Percentiles rank a stretch among this genome's conserved stretches.
These are phyloP conservation scores for Lasius fuliginosus DNA, from an alignment of 2,888 invertebrate species.

Conservation along the genomic window DNA sequence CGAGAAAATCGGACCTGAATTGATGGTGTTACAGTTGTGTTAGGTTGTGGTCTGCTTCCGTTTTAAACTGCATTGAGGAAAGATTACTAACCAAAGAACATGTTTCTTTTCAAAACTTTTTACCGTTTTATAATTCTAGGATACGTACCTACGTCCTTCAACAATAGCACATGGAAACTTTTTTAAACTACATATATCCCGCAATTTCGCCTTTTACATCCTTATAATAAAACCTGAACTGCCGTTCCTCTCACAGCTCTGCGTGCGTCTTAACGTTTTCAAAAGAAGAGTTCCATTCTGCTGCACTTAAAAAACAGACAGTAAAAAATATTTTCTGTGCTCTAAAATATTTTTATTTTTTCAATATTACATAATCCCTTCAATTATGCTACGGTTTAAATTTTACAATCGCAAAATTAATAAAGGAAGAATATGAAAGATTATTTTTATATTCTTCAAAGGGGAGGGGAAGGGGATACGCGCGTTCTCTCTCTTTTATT, in stretches of 20 bases:
- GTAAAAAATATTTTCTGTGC: background rate
- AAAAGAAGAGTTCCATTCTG: background rate
- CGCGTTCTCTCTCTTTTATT: background rate
- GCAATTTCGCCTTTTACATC: background rate
- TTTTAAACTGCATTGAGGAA: slow-evolving; percentile 9
- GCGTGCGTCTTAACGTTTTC: background rate
- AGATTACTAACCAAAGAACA: background rate
- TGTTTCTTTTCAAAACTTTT: background rate
- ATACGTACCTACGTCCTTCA: background rate
- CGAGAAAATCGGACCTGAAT: slow-evolving; percentile 12
- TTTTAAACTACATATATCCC: background rate
- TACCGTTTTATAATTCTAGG: slow-evolving; percentile 11
- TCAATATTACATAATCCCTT: background rate
- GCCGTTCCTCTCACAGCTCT: background rate
- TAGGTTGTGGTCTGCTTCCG: slow-evolving; percentile 1
- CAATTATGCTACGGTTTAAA: background rate
- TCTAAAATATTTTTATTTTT: background rate
- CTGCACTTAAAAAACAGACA: background rate
- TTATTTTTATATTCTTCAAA: background rate
- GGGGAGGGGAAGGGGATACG: background rate
- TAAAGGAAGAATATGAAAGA: background rate
- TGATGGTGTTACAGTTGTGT: slow-evolving; percentile 19
- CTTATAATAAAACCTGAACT: slow-evolving; percentile 13
- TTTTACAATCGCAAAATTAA: background rate
- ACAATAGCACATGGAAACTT: background rate